These are phyloP conservation scores for rabbit (Oryctolagus cuniculus) DNA, from an alignment of 2,113 vertebrate genomes.

Conservation along the genomic window mOryCun1.1 NC_091434.1:168005501-168006000, in stretches of 20 bases:
- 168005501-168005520: background rate
- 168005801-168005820: slow-evolving; percentile 67
- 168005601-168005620: too few relatives aligned
- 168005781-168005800: slow-evolving; percentile 54
- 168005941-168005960: slow-evolving; percentile 63
- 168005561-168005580: background rate
- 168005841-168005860: slow-evolving; percentile 36
- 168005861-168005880: slow-evolving; percentile 4
- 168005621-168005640: background rate
- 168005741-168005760: background rate
- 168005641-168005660: accelerated
- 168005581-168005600: background rate
- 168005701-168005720: background rate
- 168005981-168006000: slow-evolving; percentile 16
- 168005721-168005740: background rate
- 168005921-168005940: slow-evolving; percentile 61
- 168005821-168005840: slow-evolving; percentile 71
- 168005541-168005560: background rate
- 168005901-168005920: slow-evolving; percentile 8
- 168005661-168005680: background rate
- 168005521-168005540: background rate
- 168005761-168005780: background rate
- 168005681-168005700: background rate
- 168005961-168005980: slow-evolving; percentile 55
- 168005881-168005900: slow-evolving; percentile 45